Base-by-base conservation (phyloP, 1,140 invertebrate genomes). In the Calosoma granatense region DNA sequence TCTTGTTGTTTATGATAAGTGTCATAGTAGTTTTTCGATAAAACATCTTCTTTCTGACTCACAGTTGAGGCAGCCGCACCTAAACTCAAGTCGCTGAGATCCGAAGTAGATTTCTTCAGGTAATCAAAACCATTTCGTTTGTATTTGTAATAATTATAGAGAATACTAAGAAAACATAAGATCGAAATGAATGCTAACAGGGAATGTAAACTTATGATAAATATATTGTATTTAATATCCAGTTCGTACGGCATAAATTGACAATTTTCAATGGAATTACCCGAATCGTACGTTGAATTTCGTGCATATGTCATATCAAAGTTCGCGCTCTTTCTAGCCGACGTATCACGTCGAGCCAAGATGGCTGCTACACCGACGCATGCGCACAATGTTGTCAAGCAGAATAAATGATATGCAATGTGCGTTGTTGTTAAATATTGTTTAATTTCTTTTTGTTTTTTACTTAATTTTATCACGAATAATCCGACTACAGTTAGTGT, bases 321-420 rank as follows among this genome's bases (percentile, higher is more conserved):
- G 17, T 47, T 47, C 3, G 41, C 41, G 41, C 41, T 47, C 17
- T 47, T 47, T 12, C 9, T 12, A 11, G 9, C 41, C 41, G 3
- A 17, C 1, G 61, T 54, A 11, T 67, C 62, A 4, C 64, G 59
- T 54, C 71, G 65, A 0, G 74, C 72, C 21, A 76, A 62, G n/a
- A 76, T 69, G 6, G 71, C 70, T 4, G 74, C 72, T 1, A 74
- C 68, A 0, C 73, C 72, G 0, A 78, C 75, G 57, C 79, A 74
- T 3, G 71, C 67, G 51, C 75, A 74, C 12, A 80, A 67, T 1
- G 76, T 70, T 1, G 74, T 74, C 19, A 80, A 60, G 17, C 77
- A 78, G 36, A 73, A 74, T 12, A 81, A 60, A 61, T 80, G 79
- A 60, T 80, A 80, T 20, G 75, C 65, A 20, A 80, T 71, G 51